Base-by-base conservation (phyloP, 2,113 vertebrate species). In the Microtus montanus region DNA sequence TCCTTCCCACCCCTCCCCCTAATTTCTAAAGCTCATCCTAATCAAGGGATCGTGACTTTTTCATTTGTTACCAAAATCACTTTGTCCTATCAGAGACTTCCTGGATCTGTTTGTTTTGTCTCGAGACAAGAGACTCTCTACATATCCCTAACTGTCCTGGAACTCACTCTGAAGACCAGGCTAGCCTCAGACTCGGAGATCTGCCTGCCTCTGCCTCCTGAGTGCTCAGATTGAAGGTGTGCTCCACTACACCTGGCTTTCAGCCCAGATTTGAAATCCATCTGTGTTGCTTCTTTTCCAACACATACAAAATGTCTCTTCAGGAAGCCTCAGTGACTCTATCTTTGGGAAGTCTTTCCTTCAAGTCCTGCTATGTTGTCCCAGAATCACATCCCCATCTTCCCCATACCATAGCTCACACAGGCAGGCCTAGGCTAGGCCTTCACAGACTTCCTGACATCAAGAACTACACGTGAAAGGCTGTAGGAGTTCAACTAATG, bases 1-100 rank as follows among this genome's bases (percentile, higher is more conserved):
- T 87, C 47, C n/a, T 66, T 92, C 63, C 26, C 80, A 71, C 17
- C 68, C 86, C 52, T 92, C 58, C 7, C 88, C 80, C 79, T 91
- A 49, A 90, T 95, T 96, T 95, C 61, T 74, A 94, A 97, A 58
- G 58, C 5, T 93, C 71, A 75, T 66, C 49, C 54, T 33, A 96
- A 63, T 80, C 63, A 79, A 11, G 13, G 93, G 24, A 41, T n/a
- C 78, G 96, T 79, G 63, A 87, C 47, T 91, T 91, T 91, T 92
- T 66, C 49, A 93, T 80, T 49, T 87, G 71, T 28, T 70, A 95
- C 54, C 52, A 49, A 66, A 78, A 94, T 64, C 89, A 96, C 28
- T 96, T 68, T 94, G 78, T n/a, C 68, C 83, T 54, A 89, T 63
- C 86, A 88, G 30, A 44, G 38, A 87, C 92, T 74, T 74, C 73